Evolutionary conservation across 2,888 invertebrate species (phyloP), one percentile per base, ranked within the genome.

Genomic region (Sesia apiformis): DNA sequence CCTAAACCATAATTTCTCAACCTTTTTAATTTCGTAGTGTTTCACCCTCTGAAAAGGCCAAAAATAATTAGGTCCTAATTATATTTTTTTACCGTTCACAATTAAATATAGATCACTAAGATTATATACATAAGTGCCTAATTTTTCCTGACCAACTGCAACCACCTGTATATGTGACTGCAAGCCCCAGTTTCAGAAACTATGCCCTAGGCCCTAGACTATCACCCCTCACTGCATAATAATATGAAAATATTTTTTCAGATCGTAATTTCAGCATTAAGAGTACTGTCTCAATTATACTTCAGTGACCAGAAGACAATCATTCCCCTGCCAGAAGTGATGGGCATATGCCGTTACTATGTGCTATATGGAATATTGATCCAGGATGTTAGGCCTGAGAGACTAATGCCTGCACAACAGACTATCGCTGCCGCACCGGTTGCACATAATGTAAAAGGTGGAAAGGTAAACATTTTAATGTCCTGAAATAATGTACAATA

Each of bases 341-440:
- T 94, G 57, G 93, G 93, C 0, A 79, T 93, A 49, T 85, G 91
- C 53, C 85, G 89, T 56, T 76, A 90, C 55, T 93, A 88, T 62
- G 88, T 93, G 72, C 73, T 92, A 4, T 92, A 86, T 70, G 91
- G 90, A 0, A 64, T 91, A 4, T 73, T 87, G n/a, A 73, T 63
- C 6, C 76, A 76, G 57, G 68, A 66, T 5, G 72, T 71, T 59
- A 75, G 79, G 42, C 87, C 78, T 4, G 91, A 93, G 2, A 89
- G 85, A 64, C 90, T 94, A 40, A 79, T 90, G 74, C 92, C 93
- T 1, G 90, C 93, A 0, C 91, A 92, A 62, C 91, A 93, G 62
- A 90, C 91, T 38, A 74, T 93, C 46, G 91, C 91, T 6, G 90
- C 91, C 59, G 88, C 90, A 58, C 78, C 87, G 8, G 76, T 85